A percentile compares a stretch with the other conserved stretches of the same genome.
Evolutionary conservation across 2,888 invertebrate genomes (phyloP).

Genomic region (Aplocera efformata): DNA sequence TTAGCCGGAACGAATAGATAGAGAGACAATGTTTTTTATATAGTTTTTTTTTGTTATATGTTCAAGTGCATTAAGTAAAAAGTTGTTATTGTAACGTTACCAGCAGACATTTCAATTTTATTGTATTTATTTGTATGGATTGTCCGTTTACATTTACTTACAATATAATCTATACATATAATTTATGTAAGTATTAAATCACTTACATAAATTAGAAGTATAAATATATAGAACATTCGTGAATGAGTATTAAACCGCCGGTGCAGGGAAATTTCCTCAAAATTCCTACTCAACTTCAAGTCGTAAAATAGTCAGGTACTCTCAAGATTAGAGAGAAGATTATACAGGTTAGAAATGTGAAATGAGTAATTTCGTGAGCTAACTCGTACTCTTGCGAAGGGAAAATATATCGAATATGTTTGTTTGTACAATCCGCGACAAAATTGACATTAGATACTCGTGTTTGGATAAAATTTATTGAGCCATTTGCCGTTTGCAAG

Average conservation of each 20-base stretch:
- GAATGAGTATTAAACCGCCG: conserved; percentile 40
- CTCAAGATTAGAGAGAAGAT: too few species aligned
- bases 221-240: conserved; percentile 1
- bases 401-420: conserved; percentile 31
- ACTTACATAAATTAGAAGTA: too few species aligned
- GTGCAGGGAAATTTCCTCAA: conserved; percentile 49
- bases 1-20: too few species aligned
- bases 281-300: conserved; percentile 47
- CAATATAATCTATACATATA: too few species aligned
- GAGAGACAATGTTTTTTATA: too few species aligned
- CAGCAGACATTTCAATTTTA: too few species aligned
- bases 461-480: conserved; percentile 27
- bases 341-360: conserved; percentile 30
- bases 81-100: too few species aligned
- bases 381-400: conserved; percentile 25
- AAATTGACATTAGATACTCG: conserved; percentile 27
- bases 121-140: too few species aligned
- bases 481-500: conserved; percentile 28
- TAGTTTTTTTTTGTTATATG: too few species aligned
- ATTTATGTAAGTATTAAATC: too few species aligned
- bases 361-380: conserved; percentile 31
- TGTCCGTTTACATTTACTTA: too few species aligned
- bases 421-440: conserved; percentile 27
- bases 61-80: too few species aligned
- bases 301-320: conserved; percentile 50